These are phyloP conservation scores for Lamellibrachia columna DNA, from an alignment of 2,888 invertebrate genomes.

Conservation along the genomic window DNA sequence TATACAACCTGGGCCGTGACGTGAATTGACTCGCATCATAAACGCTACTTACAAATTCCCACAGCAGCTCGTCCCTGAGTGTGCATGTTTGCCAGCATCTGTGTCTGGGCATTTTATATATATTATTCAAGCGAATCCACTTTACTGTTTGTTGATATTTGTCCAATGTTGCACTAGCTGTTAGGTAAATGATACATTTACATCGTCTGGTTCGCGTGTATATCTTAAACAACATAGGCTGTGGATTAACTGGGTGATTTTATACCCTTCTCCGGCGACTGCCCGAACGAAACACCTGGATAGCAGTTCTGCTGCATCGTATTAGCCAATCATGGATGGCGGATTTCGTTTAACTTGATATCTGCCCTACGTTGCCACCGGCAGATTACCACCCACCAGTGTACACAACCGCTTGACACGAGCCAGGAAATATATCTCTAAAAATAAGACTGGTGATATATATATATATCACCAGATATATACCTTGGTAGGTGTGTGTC, in stretches of 20 bases:
- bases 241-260: not conserved
- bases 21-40: not conserved
- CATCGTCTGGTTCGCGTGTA: not conserved
- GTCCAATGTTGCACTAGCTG: not conserved
- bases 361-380: not conserved
- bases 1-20: not conserved
- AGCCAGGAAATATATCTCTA: not conserved
- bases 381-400: not conserved
- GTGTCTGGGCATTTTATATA: not conserved
- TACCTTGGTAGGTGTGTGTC: too few species aligned
- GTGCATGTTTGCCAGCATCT: not conserved
- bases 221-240: not conserved
- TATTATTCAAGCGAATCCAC: not conserved
- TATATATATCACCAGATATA: not conserved
- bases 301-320: not conserved
- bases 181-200: not conserved
- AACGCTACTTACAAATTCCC: not conserved
- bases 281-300: not conserved
- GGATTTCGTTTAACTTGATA: not conserved
- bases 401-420: not conserved
- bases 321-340: not conserved
- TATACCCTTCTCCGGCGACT: not conserved
- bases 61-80: not conserved
- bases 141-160: not conserved
- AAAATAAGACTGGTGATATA: not conserved